These are phyloP conservation scores for Xyliphius kryptos DNA, from an alignment of 2,113 vertebrate genomes.

Conservation along the genomic window DNA sequence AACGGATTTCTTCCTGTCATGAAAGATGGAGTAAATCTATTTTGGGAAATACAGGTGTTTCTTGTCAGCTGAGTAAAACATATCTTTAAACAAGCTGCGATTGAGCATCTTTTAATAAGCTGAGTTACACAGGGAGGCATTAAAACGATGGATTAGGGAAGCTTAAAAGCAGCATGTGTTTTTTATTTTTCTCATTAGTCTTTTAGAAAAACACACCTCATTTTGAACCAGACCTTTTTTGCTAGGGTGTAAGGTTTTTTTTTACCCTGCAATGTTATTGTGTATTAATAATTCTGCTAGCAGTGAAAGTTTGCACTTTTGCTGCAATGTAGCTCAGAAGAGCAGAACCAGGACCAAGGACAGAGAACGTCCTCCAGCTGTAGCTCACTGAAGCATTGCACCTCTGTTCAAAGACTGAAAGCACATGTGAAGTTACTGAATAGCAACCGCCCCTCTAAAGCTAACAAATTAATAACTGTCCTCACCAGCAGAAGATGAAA, in stretches of 20 bases:
- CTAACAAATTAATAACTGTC: slow-evolving; percentile 8
- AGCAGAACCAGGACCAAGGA: slow-evolving; percentile 49
- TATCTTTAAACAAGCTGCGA: slow-evolving; percentile 23
- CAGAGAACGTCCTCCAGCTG: slow-evolving; percentile 38
- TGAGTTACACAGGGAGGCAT: not conserved
- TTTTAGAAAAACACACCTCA: not conserved
- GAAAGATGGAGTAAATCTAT: slow-evolving; percentile 44
- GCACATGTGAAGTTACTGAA: slow-evolving; percentile 21
- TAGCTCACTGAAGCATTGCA: not conserved
- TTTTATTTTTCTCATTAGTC: not conserved
- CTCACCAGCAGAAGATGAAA: not conserved
- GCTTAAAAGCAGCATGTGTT: slow-evolving; percentile 7
- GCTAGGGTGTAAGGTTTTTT: not conserved
- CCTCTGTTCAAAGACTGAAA: not conserved
- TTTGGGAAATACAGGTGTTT: slow-evolving; percentile 35
- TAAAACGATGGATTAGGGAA: not conserved
- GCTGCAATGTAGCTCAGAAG: slow-evolving; percentile 7
- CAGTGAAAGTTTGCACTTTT: slow-evolving; percentile 5
- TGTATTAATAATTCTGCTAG: not conserved
- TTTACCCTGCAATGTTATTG: not conserved
- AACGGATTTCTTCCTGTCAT: slow-evolving; percentile 41
- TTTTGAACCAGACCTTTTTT: not conserved
- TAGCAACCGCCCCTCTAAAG: slow-evolving; percentile 10
- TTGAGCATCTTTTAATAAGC: not conserved
- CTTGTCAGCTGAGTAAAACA: slow-evolving; percentile 11